Conservation (phyloP, 2,113 vertebrate genomes). For the Erinaceus europaeus region DNA sequence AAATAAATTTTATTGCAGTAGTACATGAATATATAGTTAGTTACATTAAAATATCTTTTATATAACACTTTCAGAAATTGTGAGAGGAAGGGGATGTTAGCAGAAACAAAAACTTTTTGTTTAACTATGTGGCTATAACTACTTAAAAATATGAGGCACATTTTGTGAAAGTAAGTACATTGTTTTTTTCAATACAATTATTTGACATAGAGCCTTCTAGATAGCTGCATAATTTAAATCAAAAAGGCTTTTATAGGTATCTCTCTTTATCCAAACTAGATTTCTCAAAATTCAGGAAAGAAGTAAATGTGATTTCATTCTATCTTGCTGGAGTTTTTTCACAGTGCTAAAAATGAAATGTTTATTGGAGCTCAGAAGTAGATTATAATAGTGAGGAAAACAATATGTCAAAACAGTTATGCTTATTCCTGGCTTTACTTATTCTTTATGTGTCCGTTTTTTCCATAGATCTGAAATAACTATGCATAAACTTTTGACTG, state of each 20-base stretch:
- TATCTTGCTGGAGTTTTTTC: background rate
- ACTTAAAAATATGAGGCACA: background rate
- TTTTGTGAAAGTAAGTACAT: background rate
- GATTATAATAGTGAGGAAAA: background rate
- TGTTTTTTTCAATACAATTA: background rate
- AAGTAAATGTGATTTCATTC: background rate
- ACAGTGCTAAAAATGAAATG: background rate
- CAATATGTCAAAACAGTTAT: background rate
- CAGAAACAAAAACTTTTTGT: background rate
- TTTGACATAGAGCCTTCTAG: background rate
- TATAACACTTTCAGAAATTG: background rate
- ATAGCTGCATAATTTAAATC: background rate
- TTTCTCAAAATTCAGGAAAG: background rate
- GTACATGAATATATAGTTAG: too few species aligned
- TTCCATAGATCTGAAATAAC: constrained; percentile 9
- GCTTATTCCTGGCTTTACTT: background rate
- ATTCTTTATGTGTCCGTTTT: background rate
- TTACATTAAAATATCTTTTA: too few species aligned
- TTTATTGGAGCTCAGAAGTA: background rate
- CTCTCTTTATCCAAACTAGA: background rate
- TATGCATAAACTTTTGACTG: background rate
- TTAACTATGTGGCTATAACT: background rate
- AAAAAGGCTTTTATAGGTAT: background rate
- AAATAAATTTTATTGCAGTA: too few species aligned
- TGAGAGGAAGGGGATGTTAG: background rate